Evolutionary conservation across 2,797 vertebrate genomes (phyloP).

Genomic region (Hypotaenidia okinawae): DNA sequence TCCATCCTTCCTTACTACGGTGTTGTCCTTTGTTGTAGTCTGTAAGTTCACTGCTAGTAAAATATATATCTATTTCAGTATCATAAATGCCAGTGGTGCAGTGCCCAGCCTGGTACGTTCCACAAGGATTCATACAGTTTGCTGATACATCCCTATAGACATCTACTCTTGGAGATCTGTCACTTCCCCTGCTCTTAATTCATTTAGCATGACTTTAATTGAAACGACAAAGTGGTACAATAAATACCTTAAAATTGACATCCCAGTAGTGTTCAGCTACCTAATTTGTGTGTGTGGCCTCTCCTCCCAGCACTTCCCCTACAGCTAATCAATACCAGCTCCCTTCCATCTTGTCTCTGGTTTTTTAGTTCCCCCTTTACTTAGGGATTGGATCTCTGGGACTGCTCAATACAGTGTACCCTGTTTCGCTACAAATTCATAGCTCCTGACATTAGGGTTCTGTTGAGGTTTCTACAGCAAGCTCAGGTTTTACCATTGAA

Average conservation of each 20-base stretch:
- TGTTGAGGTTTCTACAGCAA: background rate
- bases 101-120: background rate
- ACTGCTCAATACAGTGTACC: rapidly evolving
- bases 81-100: background rate
- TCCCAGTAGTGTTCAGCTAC: background rate
- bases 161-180: background rate
- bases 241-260: background rate
- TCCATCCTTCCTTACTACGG: background rate
- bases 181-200: background rate
- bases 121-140: background rate
- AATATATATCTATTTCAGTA: background rate
- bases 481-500: background rate
- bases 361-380: background rate
- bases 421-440: background rate
- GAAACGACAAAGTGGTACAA: background rate
- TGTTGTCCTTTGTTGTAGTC: background rate
- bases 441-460: background rate
- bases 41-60: background rate
- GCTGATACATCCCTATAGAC: background rate
- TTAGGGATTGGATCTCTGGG: background rate
- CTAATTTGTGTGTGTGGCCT: background rate
- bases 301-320: background rate
- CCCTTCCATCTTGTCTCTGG: background rate
- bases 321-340: background rate
- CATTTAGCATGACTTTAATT: background rate